phyloP scores from a whole-genome alignment of 2,113 vertebrate species.

The Jaculus jaculus region DNA sequence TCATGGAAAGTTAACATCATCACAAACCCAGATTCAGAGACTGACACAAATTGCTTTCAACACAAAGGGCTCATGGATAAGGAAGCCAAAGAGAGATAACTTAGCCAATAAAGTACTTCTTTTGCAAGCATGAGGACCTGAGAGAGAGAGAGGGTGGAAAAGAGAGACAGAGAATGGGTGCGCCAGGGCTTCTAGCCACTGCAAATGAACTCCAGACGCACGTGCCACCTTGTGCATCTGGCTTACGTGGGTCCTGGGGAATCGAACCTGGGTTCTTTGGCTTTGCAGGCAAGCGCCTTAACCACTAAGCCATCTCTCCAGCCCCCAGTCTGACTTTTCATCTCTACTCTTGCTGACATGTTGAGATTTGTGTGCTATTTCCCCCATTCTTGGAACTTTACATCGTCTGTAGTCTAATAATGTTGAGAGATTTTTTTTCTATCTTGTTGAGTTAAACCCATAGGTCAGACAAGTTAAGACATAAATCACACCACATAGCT shows the following conservation, averaged over 20 bases:
- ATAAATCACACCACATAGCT: neutral
- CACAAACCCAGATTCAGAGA: neutral
- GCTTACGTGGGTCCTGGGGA: neutral
- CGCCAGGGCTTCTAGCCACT: too few species aligned
- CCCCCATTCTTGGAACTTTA: neutral
- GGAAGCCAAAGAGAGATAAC: neutral
- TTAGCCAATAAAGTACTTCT: too few species aligned
- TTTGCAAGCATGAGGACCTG: too few species aligned
- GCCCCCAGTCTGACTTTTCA: neutral
- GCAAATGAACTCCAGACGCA: too few species aligned
- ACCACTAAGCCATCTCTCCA: too few species aligned
- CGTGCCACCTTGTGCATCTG: too few species aligned
- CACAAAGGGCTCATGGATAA: neutral
- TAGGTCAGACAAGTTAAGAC: constrained; percentile 20
- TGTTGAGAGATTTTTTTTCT: neutral
- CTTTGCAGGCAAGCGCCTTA: too few species aligned
- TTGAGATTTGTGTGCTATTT: constrained; percentile 14
- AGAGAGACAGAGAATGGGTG: too few species aligned
- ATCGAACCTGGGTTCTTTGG: neutral
- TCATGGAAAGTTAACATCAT: neutral
- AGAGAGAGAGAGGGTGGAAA: too few species aligned
- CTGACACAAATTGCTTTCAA: neutral
- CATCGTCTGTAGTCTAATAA: neutral
- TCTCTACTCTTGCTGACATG: neutral
- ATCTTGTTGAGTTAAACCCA: neutral